Base-by-base conservation (phyloP, 2,113 vertebrate genomes). In the Xerus inauris region DNA sequence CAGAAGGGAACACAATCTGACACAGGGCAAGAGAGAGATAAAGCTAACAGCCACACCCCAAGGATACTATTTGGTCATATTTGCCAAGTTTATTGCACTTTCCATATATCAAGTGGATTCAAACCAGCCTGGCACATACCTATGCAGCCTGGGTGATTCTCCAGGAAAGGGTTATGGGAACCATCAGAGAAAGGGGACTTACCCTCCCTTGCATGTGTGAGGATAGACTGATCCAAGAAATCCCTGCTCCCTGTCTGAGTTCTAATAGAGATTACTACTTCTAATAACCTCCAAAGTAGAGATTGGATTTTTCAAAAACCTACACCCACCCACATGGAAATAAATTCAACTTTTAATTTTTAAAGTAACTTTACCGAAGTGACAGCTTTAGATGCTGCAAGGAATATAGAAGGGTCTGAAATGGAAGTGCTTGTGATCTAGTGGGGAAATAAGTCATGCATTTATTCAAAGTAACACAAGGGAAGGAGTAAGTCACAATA, bases 311-410 rank as follows among this genome's bases (percentile, higher is more conserved):
- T 88, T 65, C 22, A 89, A 89, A 45, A 96, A 89, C 19, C 8
- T 84, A 79, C 5, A 81, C 5, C 38, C 28, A 64, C 26, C 40
- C n/a, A 45, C 62, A 72, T 40, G 42, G n/a, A 88, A 84, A 76
- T 76, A 91, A 76, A 82, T 24, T 51, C 59, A 49, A 82, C 28
- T 71, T 86, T 72, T 57, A 71, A 84, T 76, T 91, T 90, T 75
- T 32, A 32, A 88, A 59, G 26, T 49, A n/a, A 65, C 11, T 57
- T 88, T n/a, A 51, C 42, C 42, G 30, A 87, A 79, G 42, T 24
- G 77, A 77, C 64, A 40, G 30, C 8, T 77, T 65, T 64, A 64
- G 30, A 20, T 47, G 30, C 40, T 82, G n/a, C 2, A 51, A 65
- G 38, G 24, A 71, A 71, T 26, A 62, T 1, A 35, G 24, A 91